Evolutionary conservation across 2,797 vertebrate genomes (phyloP), one percentile per base, ranked within the genome.

Genomic region (Artibeus jamaicensis): DNA sequence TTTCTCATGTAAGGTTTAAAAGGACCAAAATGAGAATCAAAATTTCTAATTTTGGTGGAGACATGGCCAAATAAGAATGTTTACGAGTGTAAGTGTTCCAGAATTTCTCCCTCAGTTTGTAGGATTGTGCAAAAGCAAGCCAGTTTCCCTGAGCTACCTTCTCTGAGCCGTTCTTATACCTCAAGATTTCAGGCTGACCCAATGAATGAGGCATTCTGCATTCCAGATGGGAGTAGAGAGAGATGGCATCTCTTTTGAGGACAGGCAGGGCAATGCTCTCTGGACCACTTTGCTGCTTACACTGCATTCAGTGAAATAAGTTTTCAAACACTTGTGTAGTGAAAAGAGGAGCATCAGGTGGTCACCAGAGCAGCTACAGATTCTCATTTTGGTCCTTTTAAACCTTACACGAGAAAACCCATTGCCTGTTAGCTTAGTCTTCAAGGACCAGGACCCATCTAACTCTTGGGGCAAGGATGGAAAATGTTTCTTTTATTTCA

Each of bases 211-310:
- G 53, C 21, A 15, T 65, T 68, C 44, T 53, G 22, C 9, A 29
- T 2, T 71, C 32, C 37, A 81, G 5, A 15, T 14, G 14, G 9
- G 9, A 62, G 0, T 9, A n/a, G n/a, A n/a, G n/a, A n/a, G n/a
- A n/a, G n/a, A n/a, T n/a, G n/a, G n/a, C n/a, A n/a, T n/a, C n/a
- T n/a, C n/a, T n/a, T n/a, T n/a, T 84, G 59, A 95, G 7, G 24
- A 74, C 71, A 79, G 71, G 39, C 39, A 94, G 96, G 22, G 65
- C 77, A 26, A 29, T 93, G 46, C 68, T 97, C 96, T 97, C 76
- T 94, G 50, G 97, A 89, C 53, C 46, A 37, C 48, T 94, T 97
- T 96, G 46, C 32, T 78, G 77, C 46, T 68, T 96, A 96, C 76
- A 68, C 67, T 97, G 93, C 81, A 82, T 91, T 96, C 21, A 4